Base-by-base conservation (phyloP, 2,797 vertebrate species). In the Xyrichtys novacula region DNA sequence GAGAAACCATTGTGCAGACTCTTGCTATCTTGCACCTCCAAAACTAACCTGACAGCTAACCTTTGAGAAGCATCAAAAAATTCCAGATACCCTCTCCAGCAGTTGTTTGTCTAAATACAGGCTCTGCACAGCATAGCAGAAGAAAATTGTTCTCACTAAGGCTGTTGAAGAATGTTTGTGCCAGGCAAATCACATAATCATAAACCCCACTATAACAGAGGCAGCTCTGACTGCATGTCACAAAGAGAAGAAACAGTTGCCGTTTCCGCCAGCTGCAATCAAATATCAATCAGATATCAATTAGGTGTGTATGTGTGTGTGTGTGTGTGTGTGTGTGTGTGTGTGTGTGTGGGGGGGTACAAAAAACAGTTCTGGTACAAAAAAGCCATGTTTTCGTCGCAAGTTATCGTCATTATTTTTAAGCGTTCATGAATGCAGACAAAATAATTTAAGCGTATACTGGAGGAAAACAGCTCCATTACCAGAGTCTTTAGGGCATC, bases 41-140 rank as follows among this genome's bases (percentile, higher is more conserved):
- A 25, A 61, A 26, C 19, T 39, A 11, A 61, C 48, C 55, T 64
- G 83, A 78, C 85, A 76, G 78, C 80, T 74, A 80, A 83, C 72
- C 72, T 80, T 64, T 59, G 2, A 49, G 55, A 2, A 12, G 49
- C 69, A 66, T n/a, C 11, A 63, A 12, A 26, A 77, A 70, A 73
- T 56, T 60, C 26, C 12, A 36, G 17, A 36, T 66, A 52, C 47
- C 57, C 54, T 68, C 54, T 55, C 38, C 20, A 29, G 56, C 46
- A 62, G 67, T 40, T 22, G 34, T 53, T 62, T 39, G 57, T 67
- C 50, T 26, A 61, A 76, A 62, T 14, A 65, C 36, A 71, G 74
- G 53, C 65, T 64, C 40, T 16, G 23, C 22, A 57, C 40, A 58
- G 32, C 48, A 17, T 12, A 23, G 42, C 29, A 46, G 32, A 25